A percentile compares a stretch with the other conserved stretches of the same genome.
phyloP scores from a whole-genome alignment of 2,113 vertebrate genomes.

The Cyphomyrus discorhynchus region DNA sequence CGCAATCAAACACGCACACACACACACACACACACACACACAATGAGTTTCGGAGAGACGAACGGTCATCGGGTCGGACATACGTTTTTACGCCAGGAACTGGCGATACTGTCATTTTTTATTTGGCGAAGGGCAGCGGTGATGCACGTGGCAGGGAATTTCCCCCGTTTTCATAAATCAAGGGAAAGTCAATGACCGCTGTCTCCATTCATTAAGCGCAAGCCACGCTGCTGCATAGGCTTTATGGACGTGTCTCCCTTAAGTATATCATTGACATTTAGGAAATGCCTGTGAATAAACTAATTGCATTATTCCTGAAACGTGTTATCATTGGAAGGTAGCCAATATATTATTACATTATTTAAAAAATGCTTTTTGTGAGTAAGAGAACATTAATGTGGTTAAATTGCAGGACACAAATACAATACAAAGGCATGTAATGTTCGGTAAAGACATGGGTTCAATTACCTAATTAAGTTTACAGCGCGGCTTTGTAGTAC shows the following conservation, averaged over 20 bases:
- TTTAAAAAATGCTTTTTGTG: not conserved
- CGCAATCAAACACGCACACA: not conserved
- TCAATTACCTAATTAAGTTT: not conserved
- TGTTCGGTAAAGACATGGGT: not conserved
- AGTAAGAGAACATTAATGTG: not conserved
- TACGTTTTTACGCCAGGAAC: not conserved
- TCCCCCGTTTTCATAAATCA: slow-evolving; percentile 38
- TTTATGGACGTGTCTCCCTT: not conserved
- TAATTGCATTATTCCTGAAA: not conserved
- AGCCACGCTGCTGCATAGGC: not conserved
- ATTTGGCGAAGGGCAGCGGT: not conserved
- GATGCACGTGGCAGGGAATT: slow-evolving; percentile 3
- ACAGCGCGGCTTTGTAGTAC: not conserved
- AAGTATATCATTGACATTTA: slow-evolving; percentile 10
- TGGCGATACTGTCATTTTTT: not conserved
- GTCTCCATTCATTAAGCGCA: slow-evolving; percentile 30
- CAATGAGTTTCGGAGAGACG: not conserved
- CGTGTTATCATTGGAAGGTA: not conserved
- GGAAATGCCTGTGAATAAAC: slow-evolving; percentile 23
- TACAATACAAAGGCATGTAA: not conserved
- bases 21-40: no score
- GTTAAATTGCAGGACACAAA: not conserved
- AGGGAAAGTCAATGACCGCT: slow-evolving; percentile 28
- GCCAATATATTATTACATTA: not conserved
- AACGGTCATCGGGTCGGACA: not conserved